phyloP scores from a whole-genome alignment of 2,888 invertebrate species.

The Galeruca laticollis region DNA sequence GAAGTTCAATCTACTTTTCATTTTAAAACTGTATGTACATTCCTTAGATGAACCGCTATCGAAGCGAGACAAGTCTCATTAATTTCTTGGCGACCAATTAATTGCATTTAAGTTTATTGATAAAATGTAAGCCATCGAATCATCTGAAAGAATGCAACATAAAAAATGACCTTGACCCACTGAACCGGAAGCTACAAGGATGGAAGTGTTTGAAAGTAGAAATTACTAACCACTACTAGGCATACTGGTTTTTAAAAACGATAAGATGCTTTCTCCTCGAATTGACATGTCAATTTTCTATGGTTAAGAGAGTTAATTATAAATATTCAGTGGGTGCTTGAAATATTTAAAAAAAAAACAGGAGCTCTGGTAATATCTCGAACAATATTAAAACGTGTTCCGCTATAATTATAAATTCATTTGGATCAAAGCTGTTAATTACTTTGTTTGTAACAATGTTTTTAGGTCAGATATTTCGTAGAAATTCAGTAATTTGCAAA shows the following conservation, averaged over 20 bases:
- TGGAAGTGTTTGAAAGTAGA: slow-evolving; percentile 43
- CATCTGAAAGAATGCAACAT: slow-evolving; percentile 35
- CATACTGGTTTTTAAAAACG: slow-evolving; percentile 25
- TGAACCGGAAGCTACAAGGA: slow-evolving; percentile 46
- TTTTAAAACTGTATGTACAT: slow-evolving; percentile 3
- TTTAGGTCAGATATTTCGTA: too few relatives aligned
- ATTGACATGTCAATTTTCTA: slow-evolving; percentile 31
- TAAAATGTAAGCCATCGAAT: slow-evolving; percentile 39
- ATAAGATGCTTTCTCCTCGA: slow-evolving; percentile 37
- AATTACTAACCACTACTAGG: slow-evolving; percentile 35
- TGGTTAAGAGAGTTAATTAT: not conserved
- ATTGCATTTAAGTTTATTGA: slow-evolving; percentile 23
- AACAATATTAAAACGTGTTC: too few relatives aligned
- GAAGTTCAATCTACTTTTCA: not conserved
- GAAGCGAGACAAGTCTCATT: not conserved
- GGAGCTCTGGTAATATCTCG: too few relatives aligned
- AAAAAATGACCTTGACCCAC: slow-evolving; percentile 47
- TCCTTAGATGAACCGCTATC: slow-evolving; percentile 1
- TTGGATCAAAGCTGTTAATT: too few relatives aligned
- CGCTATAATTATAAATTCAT: too few relatives aligned
- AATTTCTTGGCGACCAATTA: slow-evolving; percentile 29
- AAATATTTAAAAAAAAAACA: too few relatives aligned
- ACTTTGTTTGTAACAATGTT: too few relatives aligned
- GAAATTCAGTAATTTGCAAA: too few relatives aligned
- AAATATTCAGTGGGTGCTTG: not conserved